Evolutionary conservation across 2,113 vertebrate species (phyloP).

Genomic region (Charadrius vociferus): DNA sequence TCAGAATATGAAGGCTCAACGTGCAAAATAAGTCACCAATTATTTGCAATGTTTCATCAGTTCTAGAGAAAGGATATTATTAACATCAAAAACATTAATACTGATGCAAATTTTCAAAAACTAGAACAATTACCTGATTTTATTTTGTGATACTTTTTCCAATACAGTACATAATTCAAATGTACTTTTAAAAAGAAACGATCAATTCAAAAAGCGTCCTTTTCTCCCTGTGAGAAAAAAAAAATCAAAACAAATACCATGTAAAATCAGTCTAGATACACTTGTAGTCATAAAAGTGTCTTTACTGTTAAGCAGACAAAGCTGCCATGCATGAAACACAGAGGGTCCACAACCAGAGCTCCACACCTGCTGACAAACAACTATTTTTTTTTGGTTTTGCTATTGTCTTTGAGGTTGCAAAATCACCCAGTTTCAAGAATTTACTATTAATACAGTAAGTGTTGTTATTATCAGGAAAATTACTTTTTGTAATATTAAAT

Average conservation of each 20-base stretch:
- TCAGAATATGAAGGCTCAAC: not conserved
- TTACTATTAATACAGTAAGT: not conserved
- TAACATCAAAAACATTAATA: not conserved
- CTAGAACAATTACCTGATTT: not conserved
- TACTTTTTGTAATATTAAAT: not conserved
- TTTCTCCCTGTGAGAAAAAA: not conserved
- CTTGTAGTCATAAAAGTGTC: not conserved
- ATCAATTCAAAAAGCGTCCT: not conserved
- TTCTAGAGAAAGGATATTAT: not conserved
- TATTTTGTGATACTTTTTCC: not conserved
- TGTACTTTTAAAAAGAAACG: not conserved
- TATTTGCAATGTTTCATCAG: not conserved
- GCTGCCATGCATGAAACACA: not conserved
- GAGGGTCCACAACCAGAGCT: not conserved
- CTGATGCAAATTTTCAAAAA: not conserved
- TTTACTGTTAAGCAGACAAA: not conserved
- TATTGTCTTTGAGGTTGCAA: not conserved
- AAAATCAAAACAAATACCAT: not conserved
- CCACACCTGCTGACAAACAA: not conserved
- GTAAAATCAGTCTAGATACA: not conserved
- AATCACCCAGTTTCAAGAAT: conserved; percentile 7
- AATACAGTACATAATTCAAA: not conserved
- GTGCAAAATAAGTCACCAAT: not conserved
- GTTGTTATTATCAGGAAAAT: not conserved
- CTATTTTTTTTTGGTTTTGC: not conserved